phyloP scores from a whole-genome alignment of 2,797 vertebrate genomes.

The Champsocephalus esox region DNA sequence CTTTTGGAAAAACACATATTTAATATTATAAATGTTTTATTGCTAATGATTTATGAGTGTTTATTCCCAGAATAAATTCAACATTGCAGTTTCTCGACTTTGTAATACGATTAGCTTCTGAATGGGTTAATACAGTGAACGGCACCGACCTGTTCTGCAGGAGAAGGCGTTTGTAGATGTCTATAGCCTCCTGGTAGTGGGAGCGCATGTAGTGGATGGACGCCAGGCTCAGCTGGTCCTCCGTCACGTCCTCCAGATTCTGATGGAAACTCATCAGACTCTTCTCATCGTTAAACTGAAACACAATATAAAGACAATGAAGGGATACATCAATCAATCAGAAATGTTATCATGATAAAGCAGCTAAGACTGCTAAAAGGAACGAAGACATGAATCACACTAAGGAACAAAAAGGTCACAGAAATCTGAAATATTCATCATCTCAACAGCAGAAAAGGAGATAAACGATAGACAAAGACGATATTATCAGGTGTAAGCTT shows the following conservation, averaged over 20 bases:
- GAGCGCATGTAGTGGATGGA: conserved; percentile 99
- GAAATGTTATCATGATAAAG: background rate
- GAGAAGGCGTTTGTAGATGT: conserved; percentile 97
- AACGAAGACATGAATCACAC: background rate
- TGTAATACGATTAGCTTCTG: too few species aligned
- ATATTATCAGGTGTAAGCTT: background rate
- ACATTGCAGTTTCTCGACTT: too few species aligned
- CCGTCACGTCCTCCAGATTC: conserved; percentile 95
- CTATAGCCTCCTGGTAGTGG: conserved; percentile 98
- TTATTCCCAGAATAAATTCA: too few species aligned
- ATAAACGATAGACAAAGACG: too few species aligned
- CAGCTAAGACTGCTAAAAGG: background rate
- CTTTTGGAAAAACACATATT: too few species aligned
- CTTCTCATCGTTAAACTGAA: conserved; percentile 96
- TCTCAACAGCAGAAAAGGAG: too few species aligned
- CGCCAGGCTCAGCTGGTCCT: conserved; percentile 97
- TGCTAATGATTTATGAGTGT: too few species aligned
- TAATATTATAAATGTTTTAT: too few species aligned
- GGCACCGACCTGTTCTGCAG: conserved; percentile 90
- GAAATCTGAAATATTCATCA: too few species aligned
- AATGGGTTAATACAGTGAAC: background rate
- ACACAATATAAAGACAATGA: background rate
- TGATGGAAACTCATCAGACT: conserved; percentile 97
- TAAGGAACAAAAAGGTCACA: too few species aligned
- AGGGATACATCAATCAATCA: conserved; percentile 4